Base-by-base conservation (phyloP, 2,888 invertebrate species). In the Schizotus pectinicornis region DNA sequence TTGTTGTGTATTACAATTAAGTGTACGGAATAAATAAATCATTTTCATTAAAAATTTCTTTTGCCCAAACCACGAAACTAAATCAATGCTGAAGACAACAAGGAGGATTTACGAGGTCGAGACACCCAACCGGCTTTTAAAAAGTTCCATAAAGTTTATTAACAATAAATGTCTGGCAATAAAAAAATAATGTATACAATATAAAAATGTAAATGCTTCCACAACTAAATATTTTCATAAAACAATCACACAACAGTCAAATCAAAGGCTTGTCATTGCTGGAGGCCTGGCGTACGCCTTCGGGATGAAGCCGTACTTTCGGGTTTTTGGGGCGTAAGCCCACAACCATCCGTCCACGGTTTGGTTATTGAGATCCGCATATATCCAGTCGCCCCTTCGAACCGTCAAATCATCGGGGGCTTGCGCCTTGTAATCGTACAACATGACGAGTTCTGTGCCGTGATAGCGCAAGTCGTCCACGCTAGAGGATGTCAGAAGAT, bases 351-450 rank as follows among this genome's bases (percentile, higher is more conserved):
- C 96, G 78, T 94, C 95, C 34, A 93, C 94, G 0, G 94, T 95
- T 81, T 95, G 95, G 82, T 94, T 94, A 70, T 89, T 90, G 46
- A 95, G 84, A 82, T 96, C 95, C 0, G 95, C 95, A 80, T 95
- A 96, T 66, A 97, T 94, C 94, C 95, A 95, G 76, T 97, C 95
- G 6, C 96, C 95, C 52, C 95, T 84, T 67, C 92, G 86, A 59
- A 96, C 94, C 3, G 93, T 91, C 56, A 97, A 81, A 81, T 95
- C 95, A 76, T 95, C 95, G 0, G 95, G 94, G 38, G 95, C 94
- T 83, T 95, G 94, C 39, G 95, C 91, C 84, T 95, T 95, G 80
- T 95, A 97, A 82, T 96, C 95, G 77, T 95, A 95, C 12, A 96
- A 85, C 89, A 95, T 94, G 68, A 96, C 94, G 74, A 95, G 84